These are phyloP conservation scores for Heliconius eleuchia DNA, from an alignment of 1,140 invertebrate species.

Conservation along the genomic window DNA sequence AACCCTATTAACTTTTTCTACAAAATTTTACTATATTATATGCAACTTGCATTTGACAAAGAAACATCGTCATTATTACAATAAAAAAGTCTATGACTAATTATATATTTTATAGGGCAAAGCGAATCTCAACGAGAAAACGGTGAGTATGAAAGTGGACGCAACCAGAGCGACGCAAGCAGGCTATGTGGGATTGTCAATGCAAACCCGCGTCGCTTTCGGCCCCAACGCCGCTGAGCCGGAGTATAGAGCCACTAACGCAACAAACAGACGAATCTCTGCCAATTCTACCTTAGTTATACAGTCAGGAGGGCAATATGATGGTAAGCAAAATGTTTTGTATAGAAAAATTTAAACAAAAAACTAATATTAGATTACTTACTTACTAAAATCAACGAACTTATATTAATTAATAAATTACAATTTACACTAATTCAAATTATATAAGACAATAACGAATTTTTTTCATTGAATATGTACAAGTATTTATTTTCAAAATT, in stretches of 20 bases:
- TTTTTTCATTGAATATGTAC: too few relatives aligned
- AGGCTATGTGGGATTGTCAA: slow-evolving; percentile 87
- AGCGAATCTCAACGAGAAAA: slow-evolving; percentile 85
- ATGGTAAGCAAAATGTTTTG: slow-evolving; percentile 67
- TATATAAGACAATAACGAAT: too few relatives aligned
- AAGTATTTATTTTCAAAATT: too few relatives aligned
- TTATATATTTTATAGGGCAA: slow-evolving; percentile 48
- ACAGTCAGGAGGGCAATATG: slow-evolving; percentile 89
- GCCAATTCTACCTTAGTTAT: slow-evolving; percentile 86
- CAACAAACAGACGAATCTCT: slow-evolving; percentile 87
- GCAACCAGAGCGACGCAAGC: slow-evolving; percentile 86
- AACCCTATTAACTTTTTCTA: too few relatives aligned
- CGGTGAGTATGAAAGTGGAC: slow-evolving; percentile 85
- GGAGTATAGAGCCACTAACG: slow-evolving; percentile 91
- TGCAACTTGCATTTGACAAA: too few relatives aligned
- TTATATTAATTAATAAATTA: too few relatives aligned
- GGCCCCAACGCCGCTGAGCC: slow-evolving; percentile 94
- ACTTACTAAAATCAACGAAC: too few relatives aligned
- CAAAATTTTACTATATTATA: too few relatives aligned
- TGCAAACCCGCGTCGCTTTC: slow-evolving; percentile 94
- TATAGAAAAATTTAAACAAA: neutral
- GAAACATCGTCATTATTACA: neutral
- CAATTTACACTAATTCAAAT: too few relatives aligned
- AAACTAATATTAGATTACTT: too few relatives aligned
- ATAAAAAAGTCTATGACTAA: neutral